Base-by-base conservation (phyloP, 2,113 vertebrate species). In the Malurus cyaneus region DNA sequence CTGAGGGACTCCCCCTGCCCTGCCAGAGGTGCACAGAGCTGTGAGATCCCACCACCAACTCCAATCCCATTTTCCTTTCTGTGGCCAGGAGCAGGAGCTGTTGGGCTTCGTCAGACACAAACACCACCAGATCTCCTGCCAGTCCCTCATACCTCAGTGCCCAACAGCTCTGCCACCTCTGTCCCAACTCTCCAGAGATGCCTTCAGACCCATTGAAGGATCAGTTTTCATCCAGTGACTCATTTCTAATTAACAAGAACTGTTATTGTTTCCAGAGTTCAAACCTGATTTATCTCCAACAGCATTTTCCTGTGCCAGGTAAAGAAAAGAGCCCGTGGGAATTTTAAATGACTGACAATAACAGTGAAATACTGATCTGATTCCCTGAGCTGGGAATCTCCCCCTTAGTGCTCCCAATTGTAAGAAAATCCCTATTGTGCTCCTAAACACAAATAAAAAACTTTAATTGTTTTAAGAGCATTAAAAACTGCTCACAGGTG, bases 21-120 rank as follows among this genome's bases (percentile, higher is more conserved):
- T 44, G 52, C 0, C 0, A 18, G 31, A 31, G 8, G 3, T 26
- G 62, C 36, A 59, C 1, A 1, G 47, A 54, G 14, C 60, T 52
- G 3, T 3, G 0, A 0, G 5, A 23, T 5, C 47, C 72, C 44
- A 60, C 25, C 36, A 36, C 18, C 12, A 32, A 41, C 11, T 41
- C 72, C 62, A 41, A 80, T 4, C 24, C 60, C 32, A 2, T 21
- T 49, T 54, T 41, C 54, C 31, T 6, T 9, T 20, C 47, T 6
- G 6, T 8, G 31, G 21, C 7, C 14, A 17, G 53, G 61, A 53
- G 39, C n/a, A 61, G 71, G 49, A 71, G 57, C 47, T 29, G 70
- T 23, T 20, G 15, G 34, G 29, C 62, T 73, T 24, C 25, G 2
- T 10, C 0, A 36, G 5, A 50, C 49, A 81, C 34, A 67, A 84